Conservation (phyloP, 2,113 vertebrate genomes). For the Lampris incognitus region DNA sequence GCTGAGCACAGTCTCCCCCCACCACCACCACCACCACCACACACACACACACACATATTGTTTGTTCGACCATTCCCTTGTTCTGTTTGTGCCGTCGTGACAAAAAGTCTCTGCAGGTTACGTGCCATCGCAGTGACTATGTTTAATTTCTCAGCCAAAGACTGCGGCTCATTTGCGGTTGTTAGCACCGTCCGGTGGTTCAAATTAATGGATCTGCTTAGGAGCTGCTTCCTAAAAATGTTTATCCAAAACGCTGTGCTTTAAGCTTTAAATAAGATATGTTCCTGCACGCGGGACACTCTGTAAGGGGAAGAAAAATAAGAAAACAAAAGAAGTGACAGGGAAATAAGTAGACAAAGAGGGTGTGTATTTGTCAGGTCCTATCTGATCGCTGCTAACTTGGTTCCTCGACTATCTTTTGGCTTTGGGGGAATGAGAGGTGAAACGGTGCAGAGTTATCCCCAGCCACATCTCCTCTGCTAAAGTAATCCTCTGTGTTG, state of each 20-base stretch:
- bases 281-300: not conserved
- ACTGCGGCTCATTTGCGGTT: constrained; percentile 41
- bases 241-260: constrained; percentile 34
- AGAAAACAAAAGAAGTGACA: constrained; percentile 23
- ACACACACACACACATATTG: constrained; percentile 23
- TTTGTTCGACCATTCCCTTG: constrained; percentile 72
- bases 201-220: constrained; percentile 8
- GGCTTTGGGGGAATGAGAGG: constrained; percentile 68
- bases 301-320: not conserved
- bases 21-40: not conserved
- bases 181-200: constrained; percentile 14
- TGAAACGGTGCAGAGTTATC: constrained; percentile 72
- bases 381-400: constrained; percentile 76
- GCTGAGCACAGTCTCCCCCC: constrained; percentile 87
- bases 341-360: constrained; percentile 56
- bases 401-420: constrained; percentile 58
- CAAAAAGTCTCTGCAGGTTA: constrained; percentile 63
- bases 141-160: constrained; percentile 47
- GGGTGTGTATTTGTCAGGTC: constrained; percentile 59
- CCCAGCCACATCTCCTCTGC: constrained; percentile 63
- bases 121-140: constrained; percentile 44
- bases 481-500: constrained; percentile 75
- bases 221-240: constrained; percentile 42
- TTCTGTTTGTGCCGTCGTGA: constrained; percentile 36
- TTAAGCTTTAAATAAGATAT: not conserved